Conservation (phyloP, 2,113 vertebrate genomes). For the Mesocricetus auratus region DNA sequence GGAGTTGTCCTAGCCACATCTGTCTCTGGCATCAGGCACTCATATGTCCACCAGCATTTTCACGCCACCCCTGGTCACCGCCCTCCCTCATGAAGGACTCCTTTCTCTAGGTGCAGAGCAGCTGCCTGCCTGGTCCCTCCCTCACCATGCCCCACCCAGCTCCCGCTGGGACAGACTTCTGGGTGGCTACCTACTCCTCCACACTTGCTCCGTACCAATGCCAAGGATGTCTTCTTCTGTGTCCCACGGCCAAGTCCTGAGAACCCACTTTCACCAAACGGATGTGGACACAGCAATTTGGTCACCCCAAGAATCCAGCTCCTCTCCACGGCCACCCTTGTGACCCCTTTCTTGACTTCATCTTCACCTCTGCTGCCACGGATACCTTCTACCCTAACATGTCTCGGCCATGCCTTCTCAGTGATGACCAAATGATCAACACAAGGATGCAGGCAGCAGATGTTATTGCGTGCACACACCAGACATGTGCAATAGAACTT, state of each 20-base stretch:
- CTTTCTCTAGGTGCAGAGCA: neutral
- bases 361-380: neutral
- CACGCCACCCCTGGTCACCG: neutral
- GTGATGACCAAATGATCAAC: neutral
- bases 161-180: neutral
- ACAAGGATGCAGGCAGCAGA: fast-evolving
- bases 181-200: neutral
- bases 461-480: too few species aligned
- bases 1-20: neutral
- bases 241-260: neutral
- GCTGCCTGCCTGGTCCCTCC: neutral
- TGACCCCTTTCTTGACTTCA: neutral
- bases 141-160: neutral
- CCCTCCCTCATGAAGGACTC: neutral
- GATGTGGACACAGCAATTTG: neutral
- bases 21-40: neutral
- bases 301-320: neutral
- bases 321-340: neutral
- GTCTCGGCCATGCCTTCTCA: neutral
- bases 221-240: neutral
- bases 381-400: neutral
- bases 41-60: neutral
- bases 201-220: neutral
- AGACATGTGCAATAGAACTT: conserved; percentile 20
- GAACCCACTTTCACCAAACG: conserved; percentile 10